Conservation (phyloP, 2,888 invertebrate genomes). For the Cheilosia scutellata region DNA sequence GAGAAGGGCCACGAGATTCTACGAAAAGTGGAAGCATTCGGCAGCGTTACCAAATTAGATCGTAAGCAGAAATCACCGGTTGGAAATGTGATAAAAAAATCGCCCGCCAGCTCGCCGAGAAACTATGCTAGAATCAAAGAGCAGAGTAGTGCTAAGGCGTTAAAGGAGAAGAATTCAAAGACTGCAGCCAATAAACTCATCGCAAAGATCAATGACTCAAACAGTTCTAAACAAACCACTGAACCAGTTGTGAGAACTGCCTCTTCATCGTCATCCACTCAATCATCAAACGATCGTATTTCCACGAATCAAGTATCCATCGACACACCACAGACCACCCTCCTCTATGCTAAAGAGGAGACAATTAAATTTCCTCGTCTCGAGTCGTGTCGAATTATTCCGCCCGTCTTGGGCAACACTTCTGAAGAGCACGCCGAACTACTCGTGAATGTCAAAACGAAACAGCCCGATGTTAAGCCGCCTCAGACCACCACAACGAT, state of each 20-base stretch:
- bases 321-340: slow-evolving; percentile 10
- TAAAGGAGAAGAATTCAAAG: slow-evolving; percentile 55
- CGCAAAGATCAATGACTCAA: slow-evolving; percentile 29
- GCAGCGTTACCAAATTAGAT: slow-evolving; percentile 71
- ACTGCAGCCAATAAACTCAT: slow-evolving; percentile 39
- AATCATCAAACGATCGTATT: slow-evolving; percentile 38
- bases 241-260: slow-evolving; percentile 2
- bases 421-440: slow-evolving; percentile 82
- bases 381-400: slow-evolving; percentile 83
- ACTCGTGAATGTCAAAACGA: slow-evolving; percentile 80
- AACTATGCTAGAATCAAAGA: slow-evolving; percentile 67
- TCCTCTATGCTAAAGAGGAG: slow-evolving; percentile 81
- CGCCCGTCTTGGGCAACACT: slow-evolving; percentile 81
- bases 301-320: slow-evolving; percentile 55
- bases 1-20: slow-evolving; percentile 83
- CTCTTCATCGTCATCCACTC: slow-evolving; percentile 12
- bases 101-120: slow-evolving; percentile 41
- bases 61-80: slow-evolving; percentile 30
- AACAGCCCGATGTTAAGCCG: slow-evolving; percentile 66
- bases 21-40: slow-evolving; percentile 82
- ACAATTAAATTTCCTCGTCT: slow-evolving; percentile 80
- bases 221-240: slow-evolving; percentile 30
- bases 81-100: slow-evolving; percentile 46
- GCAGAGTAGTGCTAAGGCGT: slow-evolving; percentile 47
- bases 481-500: slow-evolving; percentile 63